A percentile compares a stretch with the other conserved stretches of the same genome.
Conservation (phyloP, 1,140 invertebrate species). For the Muscidifurax raptorellus region DNA sequence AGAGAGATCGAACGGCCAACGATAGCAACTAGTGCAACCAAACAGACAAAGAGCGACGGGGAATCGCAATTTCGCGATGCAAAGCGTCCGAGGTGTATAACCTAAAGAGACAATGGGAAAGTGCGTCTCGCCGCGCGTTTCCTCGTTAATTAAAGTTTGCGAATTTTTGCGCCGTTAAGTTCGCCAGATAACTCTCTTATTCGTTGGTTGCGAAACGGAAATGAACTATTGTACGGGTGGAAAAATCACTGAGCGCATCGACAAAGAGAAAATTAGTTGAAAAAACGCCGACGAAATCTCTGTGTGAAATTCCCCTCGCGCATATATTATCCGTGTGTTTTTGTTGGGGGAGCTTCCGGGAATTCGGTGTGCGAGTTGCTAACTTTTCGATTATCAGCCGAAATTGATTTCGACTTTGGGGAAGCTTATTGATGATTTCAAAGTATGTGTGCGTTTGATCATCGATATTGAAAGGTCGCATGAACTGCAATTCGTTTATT, state of each 20-base stretch:
- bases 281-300: not conserved
- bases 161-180: not conserved
- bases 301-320: not conserved
- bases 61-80: not conserved
- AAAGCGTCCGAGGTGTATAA: not conserved
- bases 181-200: not conserved
- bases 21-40: not conserved
- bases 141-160: slow-evolving; percentile 29
- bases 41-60: not conserved
- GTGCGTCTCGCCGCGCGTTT: not conserved
- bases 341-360: not conserved
- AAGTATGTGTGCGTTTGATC: too few species aligned
- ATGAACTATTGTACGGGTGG: not conserved
- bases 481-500: not conserved
- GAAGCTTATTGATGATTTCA: too few species aligned
- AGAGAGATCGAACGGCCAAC: not conserved
- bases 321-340: not conserved
- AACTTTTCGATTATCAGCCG: not conserved
- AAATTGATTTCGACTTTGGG: not conserved
- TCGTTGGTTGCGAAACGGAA: not conserved
- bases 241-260: not conserved
- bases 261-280: not conserved
- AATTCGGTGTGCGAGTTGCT: not conserved
- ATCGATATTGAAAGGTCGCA: too few species aligned
- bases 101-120: slow-evolving; percentile 3